Base-by-base conservation (phyloP, 2,113 vertebrate genomes). In the Tiliqua scincoides region DNA sequence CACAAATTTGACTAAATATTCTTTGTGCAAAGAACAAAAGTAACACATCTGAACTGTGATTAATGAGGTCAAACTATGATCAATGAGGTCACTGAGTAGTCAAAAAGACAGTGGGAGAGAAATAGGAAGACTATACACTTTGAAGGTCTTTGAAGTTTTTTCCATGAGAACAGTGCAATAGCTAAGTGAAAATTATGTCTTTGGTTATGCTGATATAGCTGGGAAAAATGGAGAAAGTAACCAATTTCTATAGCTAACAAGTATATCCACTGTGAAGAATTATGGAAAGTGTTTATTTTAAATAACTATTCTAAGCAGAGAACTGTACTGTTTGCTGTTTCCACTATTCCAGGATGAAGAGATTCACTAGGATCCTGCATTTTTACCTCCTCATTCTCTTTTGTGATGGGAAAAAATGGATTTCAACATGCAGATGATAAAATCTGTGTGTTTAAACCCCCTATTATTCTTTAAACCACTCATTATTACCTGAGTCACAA, bases 381-480 rank as follows among this genome's bases (percentile, higher is more conserved):
- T 91, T 92, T 85, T 90, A 8, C 83, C 87, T 91, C 12, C 43
- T 90, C 77, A 72, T 85, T 67, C 77, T 89, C 52, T 80, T 91
- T 70, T 1, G 89, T 57, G 71, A 72, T 0, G 0, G n/a, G 14
- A 85, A 67, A 75, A 65, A 57, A 63, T 0, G 79, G 85, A 65
- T 61, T 91, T 76, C 57, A 76, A 23, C 62, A 2, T 27, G 21
- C 1, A 72, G 79, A 59, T 77, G 17, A 87, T 8, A 54, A 54
- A 12, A 54, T 12, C 52, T 54, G 12, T 54, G 52, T 54, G 6
- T 54, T 12, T 12, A 54, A 54, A 12, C 52, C 52, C 52, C 12
- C 85, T 94, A 92, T 70, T 93, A 91, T n/a, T 90, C 88, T 43
- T 83, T 81, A 84, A 94, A 93, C 17, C 87, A 91, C 32, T 93